Percentiles rank a stretch among this genome's conserved stretches.
phyloP scores from a whole-genome alignment of 2,113 vertebrate species.

The Neolamprologus modestus region DNA sequence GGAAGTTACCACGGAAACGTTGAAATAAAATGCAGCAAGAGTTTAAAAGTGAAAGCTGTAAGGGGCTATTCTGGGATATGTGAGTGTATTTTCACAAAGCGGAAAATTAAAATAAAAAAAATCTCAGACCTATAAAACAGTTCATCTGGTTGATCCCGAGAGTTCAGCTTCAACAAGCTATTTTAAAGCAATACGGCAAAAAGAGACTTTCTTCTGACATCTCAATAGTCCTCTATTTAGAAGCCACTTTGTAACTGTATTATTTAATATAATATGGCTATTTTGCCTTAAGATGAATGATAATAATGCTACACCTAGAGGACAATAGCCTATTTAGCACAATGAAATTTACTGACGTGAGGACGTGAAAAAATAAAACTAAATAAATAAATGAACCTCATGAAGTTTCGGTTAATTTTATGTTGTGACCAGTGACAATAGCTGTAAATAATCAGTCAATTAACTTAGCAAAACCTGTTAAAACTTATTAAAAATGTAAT shows the following conservation, averaged over 20 bases:
- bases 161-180: not conserved
- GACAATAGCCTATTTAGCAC: not conserved
- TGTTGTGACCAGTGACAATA: not conserved
- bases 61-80: not conserved
- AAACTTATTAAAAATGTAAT: accelerated
- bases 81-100: not conserved
- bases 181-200: not conserved
- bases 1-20: not conserved
- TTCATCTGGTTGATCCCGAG: not conserved
- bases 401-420: not conserved
- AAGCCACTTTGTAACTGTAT: not conserved
- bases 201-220: not conserved
- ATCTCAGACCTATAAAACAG: not conserved
- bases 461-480: not conserved
- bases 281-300: not conserved
- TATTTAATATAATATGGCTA: not conserved
- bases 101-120: not conserved
- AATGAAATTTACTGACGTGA: not conserved
- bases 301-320: accelerated
- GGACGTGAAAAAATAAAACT: not conserved
- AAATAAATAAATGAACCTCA: not conserved
- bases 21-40: not conserved
- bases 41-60: not conserved
- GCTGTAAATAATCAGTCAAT: not conserved
- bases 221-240: not conserved